Evolutionary conservation across 2,113 vertebrate genomes (phyloP).

Genomic region (Amazona guildingii): DNA sequence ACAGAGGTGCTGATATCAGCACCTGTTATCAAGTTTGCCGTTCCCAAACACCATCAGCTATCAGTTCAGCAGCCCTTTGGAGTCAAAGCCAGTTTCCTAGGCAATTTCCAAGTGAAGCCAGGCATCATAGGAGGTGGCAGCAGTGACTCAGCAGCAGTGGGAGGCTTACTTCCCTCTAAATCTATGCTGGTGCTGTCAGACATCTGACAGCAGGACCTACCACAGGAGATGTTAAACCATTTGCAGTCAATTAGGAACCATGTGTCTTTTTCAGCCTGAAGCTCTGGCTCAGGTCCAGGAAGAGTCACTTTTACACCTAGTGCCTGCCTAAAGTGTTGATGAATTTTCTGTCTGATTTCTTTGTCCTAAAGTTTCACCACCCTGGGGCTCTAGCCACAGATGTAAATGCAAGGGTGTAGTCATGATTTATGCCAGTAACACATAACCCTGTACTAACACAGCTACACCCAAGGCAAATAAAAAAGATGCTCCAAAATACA

Average conservation of each 20-base stretch:
- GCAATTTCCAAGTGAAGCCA: neutral
- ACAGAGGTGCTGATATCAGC: neutral
- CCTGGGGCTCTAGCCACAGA: neutral
- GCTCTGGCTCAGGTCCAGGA: neutral
- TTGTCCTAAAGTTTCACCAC: neutral
- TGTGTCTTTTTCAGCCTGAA: neutral
- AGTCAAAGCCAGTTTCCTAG: neutral
- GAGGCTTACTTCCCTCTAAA: neutral
- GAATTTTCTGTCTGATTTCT: neutral
- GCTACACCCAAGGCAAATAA: neutral
- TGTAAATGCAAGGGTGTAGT: neutral
- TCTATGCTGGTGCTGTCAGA: neutral
- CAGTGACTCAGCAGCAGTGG: neutral
- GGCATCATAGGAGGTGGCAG: neutral
- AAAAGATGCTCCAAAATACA: neutral
- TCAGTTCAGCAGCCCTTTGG: rapidly evolving
- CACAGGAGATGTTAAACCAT: neutral
- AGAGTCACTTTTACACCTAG: neutral
- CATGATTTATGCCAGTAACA: neutral
- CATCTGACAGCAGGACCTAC: neutral
- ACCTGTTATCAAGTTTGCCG: rapidly evolving
- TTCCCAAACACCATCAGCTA: neutral
- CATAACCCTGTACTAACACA: neutral
- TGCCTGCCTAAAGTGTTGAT: neutral
- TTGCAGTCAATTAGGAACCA: neutral